phyloP scores from a whole-genome alignment of 2,888 invertebrate genomes.

The Cyclophora punctaria region DNA sequence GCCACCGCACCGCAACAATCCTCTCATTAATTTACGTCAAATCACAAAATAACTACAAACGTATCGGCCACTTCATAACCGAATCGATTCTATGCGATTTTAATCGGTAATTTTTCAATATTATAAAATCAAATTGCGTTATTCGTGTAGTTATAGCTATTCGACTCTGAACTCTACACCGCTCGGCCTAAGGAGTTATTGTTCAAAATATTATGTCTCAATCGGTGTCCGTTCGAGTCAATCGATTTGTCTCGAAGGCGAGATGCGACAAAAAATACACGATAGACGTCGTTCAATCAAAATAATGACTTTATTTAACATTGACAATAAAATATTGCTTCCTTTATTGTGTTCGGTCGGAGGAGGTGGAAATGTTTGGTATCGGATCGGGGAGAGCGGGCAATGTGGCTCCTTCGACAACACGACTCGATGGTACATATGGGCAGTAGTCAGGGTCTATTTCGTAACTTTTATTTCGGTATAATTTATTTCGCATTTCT shows the following conservation, averaged over 20 bases:
- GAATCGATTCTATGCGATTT: slow-evolving; percentile 48
- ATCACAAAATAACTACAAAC: slow-evolving; percentile 29
- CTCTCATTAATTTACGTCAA: slow-evolving; percentile 36
- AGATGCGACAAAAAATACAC: slow-evolving; percentile 32
- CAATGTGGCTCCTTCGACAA: slow-evolving; percentile 5
- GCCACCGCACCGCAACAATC: background rate
- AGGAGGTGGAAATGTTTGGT: slow-evolving; percentile 36
- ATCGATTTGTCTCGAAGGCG: slow-evolving; percentile 61
- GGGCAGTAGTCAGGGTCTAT: too few relatives aligned
- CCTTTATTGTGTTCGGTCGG: slow-evolving; percentile 47
- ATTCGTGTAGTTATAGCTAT: background rate
- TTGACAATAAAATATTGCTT: slow-evolving; percentile 71
- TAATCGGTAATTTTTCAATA: slow-evolving; percentile 54
- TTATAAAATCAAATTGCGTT: slow-evolving; percentile 7
- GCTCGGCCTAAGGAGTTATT: slow-evolving; percentile 4
- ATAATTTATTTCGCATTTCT: too few relatives aligned
- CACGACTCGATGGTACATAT: too few relatives aligned
- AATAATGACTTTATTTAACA: slow-evolving; percentile 74
- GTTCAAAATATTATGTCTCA: slow-evolving; percentile 27
- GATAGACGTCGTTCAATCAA: slow-evolving; percentile 59
- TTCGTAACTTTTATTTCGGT: too few relatives aligned
- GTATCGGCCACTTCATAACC: slow-evolving; percentile 34
- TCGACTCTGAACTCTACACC: slow-evolving; percentile 3
- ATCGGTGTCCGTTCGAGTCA: slow-evolving; percentile 54
- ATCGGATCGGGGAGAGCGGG: slow-evolving; percentile 34